These are phyloP conservation scores for Cephus runcator DNA, from an alignment of 2,888 invertebrate species.

Conservation along the genomic window DNA sequence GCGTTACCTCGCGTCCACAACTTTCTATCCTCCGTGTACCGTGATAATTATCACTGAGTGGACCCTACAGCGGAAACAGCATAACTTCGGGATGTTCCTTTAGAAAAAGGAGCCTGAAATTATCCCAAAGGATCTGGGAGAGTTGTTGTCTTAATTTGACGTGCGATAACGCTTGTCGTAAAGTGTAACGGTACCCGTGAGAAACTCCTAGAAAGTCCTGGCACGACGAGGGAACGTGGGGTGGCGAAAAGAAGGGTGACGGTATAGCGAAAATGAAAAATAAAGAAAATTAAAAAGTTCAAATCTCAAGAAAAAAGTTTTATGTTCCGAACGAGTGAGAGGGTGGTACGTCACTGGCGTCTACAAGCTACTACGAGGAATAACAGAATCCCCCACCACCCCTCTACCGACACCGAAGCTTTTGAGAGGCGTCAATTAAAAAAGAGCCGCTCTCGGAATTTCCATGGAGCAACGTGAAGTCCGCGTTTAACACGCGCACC, in stretches of 20 bases:
- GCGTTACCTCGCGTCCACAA: background rate
- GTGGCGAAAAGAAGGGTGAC: no score
- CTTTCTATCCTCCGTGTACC: background rate
- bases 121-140: background rate
- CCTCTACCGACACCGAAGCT: background rate
- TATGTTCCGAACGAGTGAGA: conserved; percentile 28
- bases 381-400: no score
- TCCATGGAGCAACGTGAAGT: conserved; percentile 35
- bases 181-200: conserved; percentile 24
- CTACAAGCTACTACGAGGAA: no score
- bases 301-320: conserved; percentile 36
- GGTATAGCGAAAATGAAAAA: conserved; percentile 17
- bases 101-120: background rate
- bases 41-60: background rate
- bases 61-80: background rate
- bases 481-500: conserved; percentile 36
- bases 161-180: conserved; percentile 15
- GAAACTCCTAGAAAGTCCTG: background rate
- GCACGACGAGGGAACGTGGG: background rate
- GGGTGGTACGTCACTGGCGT: background rate
- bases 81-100: background rate
- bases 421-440: conserved; percentile 51
- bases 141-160: conserved; percentile 20
- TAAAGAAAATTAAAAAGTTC: conserved; percentile 10
- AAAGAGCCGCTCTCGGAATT: conserved; percentile 42